Conservation (phyloP, 2,888 invertebrate species). For the Margaritifera margaritifera region DNA sequence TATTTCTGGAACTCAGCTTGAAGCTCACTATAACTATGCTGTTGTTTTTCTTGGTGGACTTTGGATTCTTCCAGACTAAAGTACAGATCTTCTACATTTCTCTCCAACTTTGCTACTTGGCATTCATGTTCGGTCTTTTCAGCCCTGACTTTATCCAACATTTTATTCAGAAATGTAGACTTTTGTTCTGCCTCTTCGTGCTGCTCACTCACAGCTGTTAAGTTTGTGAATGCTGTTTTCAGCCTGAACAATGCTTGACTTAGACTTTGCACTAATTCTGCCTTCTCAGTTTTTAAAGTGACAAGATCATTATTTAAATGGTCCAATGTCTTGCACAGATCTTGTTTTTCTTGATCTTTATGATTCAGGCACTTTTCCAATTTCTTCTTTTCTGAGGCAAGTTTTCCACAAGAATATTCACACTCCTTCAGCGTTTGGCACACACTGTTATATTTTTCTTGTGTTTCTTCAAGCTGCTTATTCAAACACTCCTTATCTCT, state of each 20-base stretch:
- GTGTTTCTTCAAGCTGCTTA: too few species aligned
- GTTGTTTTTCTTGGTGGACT: too few species aligned
- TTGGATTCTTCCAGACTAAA: too few species aligned
- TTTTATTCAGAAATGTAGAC: conserved; percentile 6
- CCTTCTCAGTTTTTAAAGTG: background rate
- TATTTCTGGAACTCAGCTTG: too few species aligned
- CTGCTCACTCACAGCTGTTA: conserved; percentile 1
- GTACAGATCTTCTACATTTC: too few species aligned
- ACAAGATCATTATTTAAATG: background rate
- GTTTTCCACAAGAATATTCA: conserved; percentile 1
- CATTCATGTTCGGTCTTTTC: background rate
- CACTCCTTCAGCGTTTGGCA: conserved; percentile 2
- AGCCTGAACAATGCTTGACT: background rate
- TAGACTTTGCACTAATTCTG: background rate
- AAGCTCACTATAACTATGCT: too few species aligned
- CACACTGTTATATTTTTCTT: too few species aligned
- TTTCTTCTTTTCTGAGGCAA: conserved; percentile 17
- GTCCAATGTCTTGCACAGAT: conserved; percentile 21
- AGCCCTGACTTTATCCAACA: too few species aligned
- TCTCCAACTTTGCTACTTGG: too few species aligned
- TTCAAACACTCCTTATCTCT: conserved; percentile 3
- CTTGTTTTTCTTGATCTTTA: conserved; percentile 23
- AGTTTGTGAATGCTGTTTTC: conserved; percentile 1
- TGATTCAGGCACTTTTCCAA: conserved; percentile 26
- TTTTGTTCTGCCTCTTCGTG: conserved; percentile 19